Conservation (phyloP, 2,797 vertebrate species). For the Manis crassicaudata region DNA sequence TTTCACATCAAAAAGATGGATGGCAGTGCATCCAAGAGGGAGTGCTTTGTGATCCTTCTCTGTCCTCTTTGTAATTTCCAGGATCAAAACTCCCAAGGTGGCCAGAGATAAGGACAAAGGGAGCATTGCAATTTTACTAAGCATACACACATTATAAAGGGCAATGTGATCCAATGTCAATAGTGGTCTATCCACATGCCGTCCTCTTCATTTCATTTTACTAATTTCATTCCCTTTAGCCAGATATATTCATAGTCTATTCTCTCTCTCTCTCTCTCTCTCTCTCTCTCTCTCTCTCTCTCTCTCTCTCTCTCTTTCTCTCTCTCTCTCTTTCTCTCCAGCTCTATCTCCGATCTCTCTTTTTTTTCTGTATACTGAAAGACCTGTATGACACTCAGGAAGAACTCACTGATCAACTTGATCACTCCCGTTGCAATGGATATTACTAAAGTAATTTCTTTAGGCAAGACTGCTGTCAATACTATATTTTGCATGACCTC, state of each 20-base stretch:
- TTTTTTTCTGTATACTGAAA: not conserved
- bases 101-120: constrained; percentile 68
- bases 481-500: not conserved
- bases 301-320: too few species aligned
- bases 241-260: not conserved
- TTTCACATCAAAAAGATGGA: constrained; percentile 77
- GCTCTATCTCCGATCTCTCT: too few species aligned
- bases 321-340: too few species aligned
- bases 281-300: too few species aligned
- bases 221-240: constrained; percentile 30
- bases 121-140: constrained; percentile 65
- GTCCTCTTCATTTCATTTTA: not conserved
- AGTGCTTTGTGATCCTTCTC: constrained; percentile 67
- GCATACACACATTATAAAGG: constrained; percentile 60
- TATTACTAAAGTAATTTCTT: not conserved
- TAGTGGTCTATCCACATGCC: not conserved
- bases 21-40: constrained; percentile 62
- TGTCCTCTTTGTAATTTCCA: constrained; percentile 73
- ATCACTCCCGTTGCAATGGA: not conserved
- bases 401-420: not conserved
- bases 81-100: constrained; percentile 78
- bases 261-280: not conserved
- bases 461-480: not conserved
- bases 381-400: not conserved
- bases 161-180: constrained; percentile 64